phyloP scores from a whole-genome alignment of 2,797 vertebrate species.

The Falco naumanni region DNA sequence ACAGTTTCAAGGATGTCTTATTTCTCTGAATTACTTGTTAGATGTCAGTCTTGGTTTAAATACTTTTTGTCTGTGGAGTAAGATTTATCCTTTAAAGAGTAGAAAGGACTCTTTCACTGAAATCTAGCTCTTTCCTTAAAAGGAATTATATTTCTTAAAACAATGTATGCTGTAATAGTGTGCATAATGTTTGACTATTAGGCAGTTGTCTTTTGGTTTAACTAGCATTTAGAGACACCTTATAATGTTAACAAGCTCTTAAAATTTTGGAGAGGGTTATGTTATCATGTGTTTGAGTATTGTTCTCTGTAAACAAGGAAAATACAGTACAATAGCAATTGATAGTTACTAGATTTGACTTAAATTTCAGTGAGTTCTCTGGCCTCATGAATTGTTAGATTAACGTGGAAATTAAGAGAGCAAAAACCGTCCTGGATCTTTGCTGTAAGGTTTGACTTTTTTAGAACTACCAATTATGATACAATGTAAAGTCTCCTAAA shows the following conservation, averaged over 20 bases:
- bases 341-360: neutral
- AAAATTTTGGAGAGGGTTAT: neutral
- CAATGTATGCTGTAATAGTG: neutral
- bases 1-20: neutral
- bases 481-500: neutral
- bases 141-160: neutral
- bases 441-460: neutral
- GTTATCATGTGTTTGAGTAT: neutral
- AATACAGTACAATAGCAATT: neutral
- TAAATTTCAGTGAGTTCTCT: neutral
- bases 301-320: neutral
- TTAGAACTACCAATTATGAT: neutral
- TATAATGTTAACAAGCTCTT: neutral
- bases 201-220: neutral
- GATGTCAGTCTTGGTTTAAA: neutral
- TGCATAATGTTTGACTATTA: neutral
- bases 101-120: neutral
- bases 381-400: neutral
- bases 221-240: neutral
- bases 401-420: neutral
- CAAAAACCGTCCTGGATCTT: neutral
- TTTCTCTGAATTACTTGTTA: neutral
- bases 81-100: neutral
- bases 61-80: neutral
- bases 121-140: neutral